A percentile compares a stretch with the other conserved stretches of the same genome.
Conservation (phyloP, 2,113 vertebrate genomes). For the Tylochromis polylepis region DNA sequence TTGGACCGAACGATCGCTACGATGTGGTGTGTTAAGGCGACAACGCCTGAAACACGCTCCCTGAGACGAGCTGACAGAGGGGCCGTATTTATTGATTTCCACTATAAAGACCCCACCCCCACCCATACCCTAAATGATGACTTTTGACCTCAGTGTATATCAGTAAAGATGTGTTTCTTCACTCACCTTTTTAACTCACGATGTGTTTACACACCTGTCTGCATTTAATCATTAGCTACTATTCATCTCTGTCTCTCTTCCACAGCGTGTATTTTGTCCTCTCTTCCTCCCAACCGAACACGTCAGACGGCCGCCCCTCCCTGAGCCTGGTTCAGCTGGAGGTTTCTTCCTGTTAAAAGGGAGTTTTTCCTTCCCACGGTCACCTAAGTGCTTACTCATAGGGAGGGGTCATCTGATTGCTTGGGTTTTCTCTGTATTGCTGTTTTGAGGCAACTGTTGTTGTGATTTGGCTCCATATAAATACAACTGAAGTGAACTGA, state of each 20-base stretch:
- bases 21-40: no score
- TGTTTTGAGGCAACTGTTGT: no score
- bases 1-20: not conserved
- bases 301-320: not conserved
- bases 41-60: not conserved
- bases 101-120: no score
- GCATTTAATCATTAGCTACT: not conserved
- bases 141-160: not conserved
- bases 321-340: accelerated
- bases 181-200: not conserved
- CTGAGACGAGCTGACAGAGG: no score
- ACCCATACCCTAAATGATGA: no score
- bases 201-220: accelerated
- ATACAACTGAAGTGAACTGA: no score
- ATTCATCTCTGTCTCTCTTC: not conserved
- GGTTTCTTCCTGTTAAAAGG: not conserved
- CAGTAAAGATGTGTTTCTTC: no score
- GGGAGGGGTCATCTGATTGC: not conserved
- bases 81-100: no score
- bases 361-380: not conserved
- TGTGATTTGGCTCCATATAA: no score
- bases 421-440: not conserved
- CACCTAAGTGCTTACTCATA: not conserved
- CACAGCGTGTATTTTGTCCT: not conserved
- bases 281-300: not conserved